Percentiles rank a stretch among this genome's conserved stretches.
Conservation (phyloP, 2,888 invertebrate species). For the Digitonthophagus gazella region DNA sequence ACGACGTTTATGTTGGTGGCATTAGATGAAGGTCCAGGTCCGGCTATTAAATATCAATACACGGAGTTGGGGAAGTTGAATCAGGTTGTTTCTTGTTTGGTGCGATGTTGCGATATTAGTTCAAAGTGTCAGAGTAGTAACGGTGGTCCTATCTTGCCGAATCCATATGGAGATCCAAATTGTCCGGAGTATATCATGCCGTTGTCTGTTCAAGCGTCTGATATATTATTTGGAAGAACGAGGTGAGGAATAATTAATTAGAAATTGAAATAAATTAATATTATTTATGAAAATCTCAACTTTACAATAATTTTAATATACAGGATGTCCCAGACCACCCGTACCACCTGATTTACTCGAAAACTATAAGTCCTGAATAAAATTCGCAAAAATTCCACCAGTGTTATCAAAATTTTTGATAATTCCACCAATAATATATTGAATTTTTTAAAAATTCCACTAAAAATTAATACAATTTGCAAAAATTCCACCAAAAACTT, state of each 20-base stretch:
- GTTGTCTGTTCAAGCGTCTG: conserved; percentile 72
- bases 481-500: no score
- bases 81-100: conserved; percentile 84
- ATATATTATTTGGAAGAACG: conserved; percentile 78
- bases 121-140: conserved; percentile 54
- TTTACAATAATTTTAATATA: no score
- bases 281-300: no score
- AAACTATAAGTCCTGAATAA: no score
- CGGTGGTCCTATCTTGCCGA: conserved; percentile 64
- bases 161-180: conserved; percentile 70
- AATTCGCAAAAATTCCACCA: no score
- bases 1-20: conserved; percentile 88
- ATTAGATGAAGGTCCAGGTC: conserved; percentile 88
- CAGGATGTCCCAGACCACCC: no score
- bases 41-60: conserved; percentile 93
- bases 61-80: conserved; percentile 92
- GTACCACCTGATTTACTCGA: no score
- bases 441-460: no score
- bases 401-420: no score
- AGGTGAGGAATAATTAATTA: conserved; percentile 56
- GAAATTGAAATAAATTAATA: background rate
- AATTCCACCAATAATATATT: no score
- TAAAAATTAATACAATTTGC: no score
- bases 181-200: conserved; percentile 64
- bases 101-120: conserved; percentile 87